Evolutionary conservation across 2,797 vertebrate species (phyloP), one percentile per base, ranked within the genome.

Genomic region (Meda fulgida): DNA sequence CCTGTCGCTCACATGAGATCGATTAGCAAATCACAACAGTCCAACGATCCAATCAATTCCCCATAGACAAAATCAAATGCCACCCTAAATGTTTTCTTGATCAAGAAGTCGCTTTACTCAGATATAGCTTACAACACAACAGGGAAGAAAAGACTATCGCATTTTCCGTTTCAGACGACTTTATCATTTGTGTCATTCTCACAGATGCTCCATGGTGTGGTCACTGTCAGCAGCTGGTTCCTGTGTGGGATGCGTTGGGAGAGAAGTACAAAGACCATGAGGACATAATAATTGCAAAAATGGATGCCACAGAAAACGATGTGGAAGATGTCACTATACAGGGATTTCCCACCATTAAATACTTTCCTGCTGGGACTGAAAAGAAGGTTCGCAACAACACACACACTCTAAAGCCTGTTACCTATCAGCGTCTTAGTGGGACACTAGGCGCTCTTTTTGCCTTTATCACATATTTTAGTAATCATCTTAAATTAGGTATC

Each of bases 141-240:
- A 65, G 6, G 14, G 3, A 31, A 65, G 26, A 65, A 65, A 31
- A 65, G 14, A 18, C 60, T 3, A 65, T 7, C 1, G 2, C 26
- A 31, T 18, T 65, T 31, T 18, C 29, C 14, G 0, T 31, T 65
- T 8, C 14, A 31, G 14, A 7, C 16, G 7, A 31, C 29, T 31
- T 65, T 18, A 31, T 8, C 4, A 67, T 21, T 29, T 84, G 3
- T 36, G 67, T 36, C 11, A 18, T 19, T 78, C 51, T 82, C 7
- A 69, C 80, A 99, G 98, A 99, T 0, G 97, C 97, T 0, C 98
- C 98, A 0, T 99, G 97, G 98, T 99, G 97, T 88, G 91, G 93
- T 55, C 97, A 99, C 91, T 99, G 97, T 92, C 95, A 97, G 89
- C 95, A 96, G 14, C 94, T 99, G 91, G 91, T 93, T 0, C 95